phyloP scores from a whole-genome alignment of 2,113 vertebrate genomes.

The Balaenoptera acutorostrata region DNA sequence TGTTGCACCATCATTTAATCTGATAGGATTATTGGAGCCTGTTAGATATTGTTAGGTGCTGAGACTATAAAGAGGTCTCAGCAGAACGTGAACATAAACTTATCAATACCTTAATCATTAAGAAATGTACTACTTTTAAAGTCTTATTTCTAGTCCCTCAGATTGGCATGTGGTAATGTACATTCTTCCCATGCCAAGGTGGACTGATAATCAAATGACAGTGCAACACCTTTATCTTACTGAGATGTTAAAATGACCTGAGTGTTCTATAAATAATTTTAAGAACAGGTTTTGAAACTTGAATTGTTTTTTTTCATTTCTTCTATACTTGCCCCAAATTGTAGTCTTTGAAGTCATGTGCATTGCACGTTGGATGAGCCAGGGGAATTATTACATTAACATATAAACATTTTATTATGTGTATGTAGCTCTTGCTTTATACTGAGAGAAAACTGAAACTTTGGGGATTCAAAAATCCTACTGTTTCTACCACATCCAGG shows the following conservation, averaged over 20 bases:
- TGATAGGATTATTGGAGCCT: conserved; percentile 40
- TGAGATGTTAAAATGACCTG: neutral
- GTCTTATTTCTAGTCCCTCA: neutral
- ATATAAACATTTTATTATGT: conserved; percentile 32
- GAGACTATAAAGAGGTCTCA: neutral
- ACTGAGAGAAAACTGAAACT: conserved; percentile 18
- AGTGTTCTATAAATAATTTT: conserved; percentile 31
- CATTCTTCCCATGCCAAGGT: neutral
- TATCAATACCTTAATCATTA: conserved; percentile 2
- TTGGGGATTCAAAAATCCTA: neutral
- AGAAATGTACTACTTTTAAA: neutral
- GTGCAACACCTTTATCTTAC: neutral
- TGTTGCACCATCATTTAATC: neutral
- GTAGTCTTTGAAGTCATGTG: conserved; percentile 43
- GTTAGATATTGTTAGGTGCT: neutral
- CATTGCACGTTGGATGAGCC: conserved; percentile 59
- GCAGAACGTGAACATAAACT: neutral
- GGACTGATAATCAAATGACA: neutral
- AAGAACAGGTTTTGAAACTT: conserved; percentile 49
- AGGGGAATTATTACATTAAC: conserved; percentile 44
- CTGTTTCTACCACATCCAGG: no score
- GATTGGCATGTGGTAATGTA: neutral
- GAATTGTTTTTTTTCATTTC: neutral
- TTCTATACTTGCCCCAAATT: conserved; percentile 28
- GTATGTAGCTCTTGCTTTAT: conserved; percentile 50